A percentile compares a stretch with the other conserved stretches of the same genome.
Evolutionary conservation across 1,140 invertebrate species (phyloP).

Genomic region (Meloidogyne exigua): DNA sequence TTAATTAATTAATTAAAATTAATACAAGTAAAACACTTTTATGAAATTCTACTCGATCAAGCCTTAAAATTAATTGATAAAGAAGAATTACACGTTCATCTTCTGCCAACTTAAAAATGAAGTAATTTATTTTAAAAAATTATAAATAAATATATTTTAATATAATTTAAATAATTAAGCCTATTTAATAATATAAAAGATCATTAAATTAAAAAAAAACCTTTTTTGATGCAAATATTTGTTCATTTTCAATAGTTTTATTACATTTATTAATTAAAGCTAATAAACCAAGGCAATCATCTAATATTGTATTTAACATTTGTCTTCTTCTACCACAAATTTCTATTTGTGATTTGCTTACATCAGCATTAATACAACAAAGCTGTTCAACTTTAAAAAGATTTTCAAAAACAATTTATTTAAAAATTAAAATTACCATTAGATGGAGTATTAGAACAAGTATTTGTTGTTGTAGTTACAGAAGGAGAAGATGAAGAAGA

Average conservation of each 20-base stretch:
- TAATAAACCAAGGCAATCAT: not conserved
- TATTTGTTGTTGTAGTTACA: not conserved
- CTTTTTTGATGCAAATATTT: not conserved
- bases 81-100: constrained; percentile 10
- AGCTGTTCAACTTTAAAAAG: not conserved
- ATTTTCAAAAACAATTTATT: not conserved
- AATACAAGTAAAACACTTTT: not conserved
- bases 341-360: not conserved
- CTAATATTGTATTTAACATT: not conserved
- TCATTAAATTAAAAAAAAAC: not conserved
- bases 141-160: too few species aligned
- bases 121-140: not conserved
- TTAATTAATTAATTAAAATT: not conserved
- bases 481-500: not conserved
- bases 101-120: not conserved
- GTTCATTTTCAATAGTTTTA: not conserved
- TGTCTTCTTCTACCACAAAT: not conserved
- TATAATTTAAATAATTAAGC: too few species aligned
- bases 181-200: not conserved
- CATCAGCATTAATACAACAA: not conserved
- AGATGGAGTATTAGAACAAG: not conserved
- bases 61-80: constrained; percentile 2
- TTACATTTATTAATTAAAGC: not conserved
- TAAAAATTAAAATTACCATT: not conserved
- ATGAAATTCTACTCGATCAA: constrained; percentile 9